Percentiles rank a stretch among this genome's conserved stretches.
Evolutionary conservation across 2,113 vertebrate species (phyloP).

Genomic region (Catagonus wagneri): DNA sequence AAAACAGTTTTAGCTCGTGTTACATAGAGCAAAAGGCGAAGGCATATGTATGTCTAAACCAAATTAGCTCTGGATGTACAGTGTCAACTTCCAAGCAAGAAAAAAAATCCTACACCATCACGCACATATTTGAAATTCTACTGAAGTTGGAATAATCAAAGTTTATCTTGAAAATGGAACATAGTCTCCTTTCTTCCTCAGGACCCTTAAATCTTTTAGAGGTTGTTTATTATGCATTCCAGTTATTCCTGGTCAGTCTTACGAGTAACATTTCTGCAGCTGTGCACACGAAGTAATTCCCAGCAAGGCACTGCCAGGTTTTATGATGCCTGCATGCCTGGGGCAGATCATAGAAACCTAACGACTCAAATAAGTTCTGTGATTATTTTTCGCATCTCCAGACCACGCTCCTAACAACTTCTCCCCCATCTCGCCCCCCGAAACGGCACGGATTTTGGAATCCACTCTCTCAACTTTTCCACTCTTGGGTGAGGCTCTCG

Average conservation of each 20-base stretch:
- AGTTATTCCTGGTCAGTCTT: slow-evolving; percentile 37
- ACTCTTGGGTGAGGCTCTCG: neutral
- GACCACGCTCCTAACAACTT: neutral
- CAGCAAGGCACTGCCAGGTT: slow-evolving; percentile 40
- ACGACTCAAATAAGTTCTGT: slow-evolving; percentile 52
- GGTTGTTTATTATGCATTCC: slow-evolving; percentile 33
- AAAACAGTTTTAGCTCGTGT: slow-evolving; percentile 1
- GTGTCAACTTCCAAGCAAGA: neutral
- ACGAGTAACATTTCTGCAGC: neutral
- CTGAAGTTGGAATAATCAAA: neutral
- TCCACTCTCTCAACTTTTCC: neutral
- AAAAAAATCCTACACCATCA: neutral
- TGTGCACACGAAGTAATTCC: neutral
- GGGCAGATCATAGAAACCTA: slow-evolving; percentile 59
- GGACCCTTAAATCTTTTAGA: slow-evolving; percentile 25
- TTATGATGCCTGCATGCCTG: slow-evolving; percentile 48
- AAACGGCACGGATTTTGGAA: slow-evolving; percentile 14
- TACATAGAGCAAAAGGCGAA: neutral
- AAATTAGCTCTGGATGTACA: neutral
- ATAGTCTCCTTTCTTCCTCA: neutral
- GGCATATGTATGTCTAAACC: neutral
- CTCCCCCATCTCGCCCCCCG: neutral
- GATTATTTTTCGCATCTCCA: slow-evolving; percentile 44
- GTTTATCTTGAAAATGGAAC: slow-evolving; percentile 28
- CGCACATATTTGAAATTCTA: neutral